These are phyloP conservation scores for Drosophila quinaria DNA, from an alignment of 2,888 invertebrate species.

Conservation along the genomic window DNA sequence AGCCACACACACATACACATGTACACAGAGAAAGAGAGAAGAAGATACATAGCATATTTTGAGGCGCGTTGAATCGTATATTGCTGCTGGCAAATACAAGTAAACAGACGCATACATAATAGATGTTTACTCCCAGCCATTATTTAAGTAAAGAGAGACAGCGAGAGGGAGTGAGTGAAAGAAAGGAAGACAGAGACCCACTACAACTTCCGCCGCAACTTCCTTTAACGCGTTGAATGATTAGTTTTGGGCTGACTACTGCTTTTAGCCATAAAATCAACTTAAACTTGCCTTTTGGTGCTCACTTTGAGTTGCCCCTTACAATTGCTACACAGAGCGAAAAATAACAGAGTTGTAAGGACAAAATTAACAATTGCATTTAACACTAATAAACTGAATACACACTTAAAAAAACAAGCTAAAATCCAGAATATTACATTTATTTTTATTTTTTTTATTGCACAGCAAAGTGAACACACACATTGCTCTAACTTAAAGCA, in stretches of 20 bases:
- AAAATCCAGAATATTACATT: too few species aligned
- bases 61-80: constrained; percentile 66
- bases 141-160: constrained; percentile 7
- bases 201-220: constrained; percentile 67
- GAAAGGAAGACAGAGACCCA: constrained; percentile 3
- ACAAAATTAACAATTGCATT: too few species aligned
- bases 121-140: constrained; percentile 62
- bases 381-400: too few species aligned
- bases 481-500: neutral
- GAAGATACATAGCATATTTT: constrained; percentile 71
- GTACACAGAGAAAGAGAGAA: constrained; percentile 16
- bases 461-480: constrained; percentile 7
- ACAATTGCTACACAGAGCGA: neutral
- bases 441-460: constrained; percentile 3
- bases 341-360: too few species aligned
- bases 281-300: constrained; percentile 31
- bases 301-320: constrained; percentile 14
- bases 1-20: constrained; percentile 16
- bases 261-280: constrained; percentile 57
- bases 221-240: constrained; percentile 72
- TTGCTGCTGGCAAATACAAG: constrained; percentile 54
- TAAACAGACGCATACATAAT: constrained; percentile 68
- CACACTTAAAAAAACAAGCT: too few species aligned
- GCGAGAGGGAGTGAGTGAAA: neutral
- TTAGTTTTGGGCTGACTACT: constrained; percentile 63